A percentile compares a stretch with the other conserved stretches of the same genome.
Evolutionary conservation across 2,113 vertebrate genomes (phyloP).

Genomic region (Pithys albifrons): DNA sequence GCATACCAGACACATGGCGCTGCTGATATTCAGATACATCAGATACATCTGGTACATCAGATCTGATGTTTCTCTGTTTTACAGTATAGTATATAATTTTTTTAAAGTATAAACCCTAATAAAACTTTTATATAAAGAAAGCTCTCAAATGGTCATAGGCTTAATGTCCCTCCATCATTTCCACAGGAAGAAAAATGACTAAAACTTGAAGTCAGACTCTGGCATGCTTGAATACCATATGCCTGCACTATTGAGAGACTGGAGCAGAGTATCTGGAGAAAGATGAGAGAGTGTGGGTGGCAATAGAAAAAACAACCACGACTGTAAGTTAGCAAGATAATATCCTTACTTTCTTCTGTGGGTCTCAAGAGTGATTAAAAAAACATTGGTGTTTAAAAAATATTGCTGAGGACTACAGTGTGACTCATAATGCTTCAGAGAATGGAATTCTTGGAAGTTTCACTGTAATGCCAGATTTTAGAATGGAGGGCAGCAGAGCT

Average conservation of each 20-base stretch:
- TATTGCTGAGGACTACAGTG: conserved; percentile 68
- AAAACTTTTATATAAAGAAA: background rate
- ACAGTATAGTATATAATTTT: background rate
- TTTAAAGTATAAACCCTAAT: background rate
- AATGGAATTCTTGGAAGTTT: conserved; percentile 72
- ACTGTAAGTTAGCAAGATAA: conserved; percentile 70
- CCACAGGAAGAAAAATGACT: conserved; percentile 57
- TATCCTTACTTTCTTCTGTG: conserved; percentile 71
- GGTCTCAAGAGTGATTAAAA: conserved; percentile 72
- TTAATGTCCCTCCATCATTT: conserved; percentile 37
- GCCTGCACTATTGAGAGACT: conserved; percentile 63
- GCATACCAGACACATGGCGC: background rate
- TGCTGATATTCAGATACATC: background rate
- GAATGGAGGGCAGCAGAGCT: conserved; percentile 68
- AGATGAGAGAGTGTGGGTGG: conserved; percentile 70
- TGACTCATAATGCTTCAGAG: conserved; percentile 71
- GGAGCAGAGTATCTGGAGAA: conserved; percentile 65
- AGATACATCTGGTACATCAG: too few relatives aligned
- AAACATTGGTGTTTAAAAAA: conserved; percentile 70
- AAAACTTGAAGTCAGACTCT: conserved; percentile 65
- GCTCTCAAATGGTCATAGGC: background rate
- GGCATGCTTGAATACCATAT: conserved; percentile 64
- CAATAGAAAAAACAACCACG: conserved; percentile 65
- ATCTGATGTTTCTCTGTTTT: background rate
- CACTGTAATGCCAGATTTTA: conserved; percentile 64